phyloP scores from a whole-genome alignment of 2,113 vertebrate species.

The Vanacampus margaritifer region DNA sequence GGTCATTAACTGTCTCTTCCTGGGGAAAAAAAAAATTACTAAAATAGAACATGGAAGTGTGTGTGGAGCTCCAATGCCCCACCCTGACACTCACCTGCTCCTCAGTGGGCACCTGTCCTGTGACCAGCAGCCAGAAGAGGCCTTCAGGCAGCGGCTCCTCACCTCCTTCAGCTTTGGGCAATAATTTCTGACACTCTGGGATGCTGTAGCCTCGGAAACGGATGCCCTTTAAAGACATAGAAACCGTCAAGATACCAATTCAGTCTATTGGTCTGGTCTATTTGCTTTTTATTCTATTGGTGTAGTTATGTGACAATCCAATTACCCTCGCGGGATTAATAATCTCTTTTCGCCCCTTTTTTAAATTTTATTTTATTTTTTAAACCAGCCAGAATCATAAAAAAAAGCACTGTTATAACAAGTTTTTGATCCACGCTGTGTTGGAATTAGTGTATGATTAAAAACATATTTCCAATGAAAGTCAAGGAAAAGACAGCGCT shows the following conservation, averaged over 20 bases:
- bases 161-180: constrained; percentile 88
- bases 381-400: too few relatives aligned
- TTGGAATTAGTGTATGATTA: too few relatives aligned
- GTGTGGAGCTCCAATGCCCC: not conserved
- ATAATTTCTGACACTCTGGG: constrained; percentile 90
- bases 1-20: not conserved
- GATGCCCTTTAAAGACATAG: constrained; percentile 79
- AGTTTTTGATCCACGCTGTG: too few relatives aligned
- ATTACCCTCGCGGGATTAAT: too few relatives aligned
- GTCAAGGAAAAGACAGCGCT: not conserved
- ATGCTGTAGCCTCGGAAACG: constrained; percentile 96
- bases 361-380: too few relatives aligned
- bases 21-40: not conserved
- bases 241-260: constrained; percentile 1
- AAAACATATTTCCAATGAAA: too few relatives aligned
- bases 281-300: not conserved
- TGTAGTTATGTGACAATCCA: too few relatives aligned
- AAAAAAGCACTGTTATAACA: too few relatives aligned
- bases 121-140: constrained; percentile 94
- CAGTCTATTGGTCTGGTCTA: not conserved
- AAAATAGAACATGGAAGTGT: not conserved
- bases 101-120: constrained; percentile 85
- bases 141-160: constrained; percentile 92
- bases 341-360: too few relatives aligned
- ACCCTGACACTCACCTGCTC: constrained; percentile 80